A percentile compares a stretch with the other conserved stretches of the same genome.
These are phyloP conservation scores for Echinarachnius parma DNA, from an alignment of 53 echinoderm and acorn worm genomes.

Conservation along the genomic window DNA sequence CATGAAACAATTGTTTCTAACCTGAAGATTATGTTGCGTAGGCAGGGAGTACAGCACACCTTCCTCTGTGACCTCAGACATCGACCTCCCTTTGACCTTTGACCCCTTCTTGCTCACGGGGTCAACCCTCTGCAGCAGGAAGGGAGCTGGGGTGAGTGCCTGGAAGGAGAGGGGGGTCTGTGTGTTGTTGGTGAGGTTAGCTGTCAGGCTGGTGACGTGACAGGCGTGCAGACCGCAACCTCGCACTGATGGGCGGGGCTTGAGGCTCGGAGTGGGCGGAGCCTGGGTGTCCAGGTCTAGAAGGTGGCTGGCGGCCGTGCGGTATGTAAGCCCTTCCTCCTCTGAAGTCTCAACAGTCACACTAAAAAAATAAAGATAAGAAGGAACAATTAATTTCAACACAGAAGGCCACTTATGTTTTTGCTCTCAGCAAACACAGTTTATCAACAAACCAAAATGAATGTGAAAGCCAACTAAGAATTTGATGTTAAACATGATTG, in stretches of 20 bases:
- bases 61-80: constrained; percentile 16
- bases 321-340: constrained; percentile 92
- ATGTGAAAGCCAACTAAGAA: no score
- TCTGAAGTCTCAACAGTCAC: constrained; percentile 83
- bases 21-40: constrained; percentile 88
- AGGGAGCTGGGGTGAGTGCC: constrained; percentile 74
- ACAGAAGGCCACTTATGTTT: no score
- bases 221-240: constrained; percentile 39
- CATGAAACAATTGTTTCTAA: no score
- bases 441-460: no score
- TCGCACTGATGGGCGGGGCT: constrained; percentile 21
- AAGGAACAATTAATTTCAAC: no score
- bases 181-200: constrained; percentile 88
- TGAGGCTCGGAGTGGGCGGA: constrained; percentile 49
- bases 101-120: constrained; percentile 46
- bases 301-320: constrained; percentile 89
- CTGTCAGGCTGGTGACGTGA: constrained; percentile 56
- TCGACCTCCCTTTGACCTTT: constrained; percentile 26
- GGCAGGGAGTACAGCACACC: constrained; percentile 52
- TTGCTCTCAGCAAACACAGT: no score
- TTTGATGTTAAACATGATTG: no score
- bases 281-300: constrained; percentile 34
- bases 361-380: constrained; percentile 52
- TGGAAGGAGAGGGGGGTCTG: constrained; percentile 94
- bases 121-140: constrained; percentile 70